Conservation (phyloP, 2,888 invertebrate species). For the Rhabditophanes sp. region DNA sequence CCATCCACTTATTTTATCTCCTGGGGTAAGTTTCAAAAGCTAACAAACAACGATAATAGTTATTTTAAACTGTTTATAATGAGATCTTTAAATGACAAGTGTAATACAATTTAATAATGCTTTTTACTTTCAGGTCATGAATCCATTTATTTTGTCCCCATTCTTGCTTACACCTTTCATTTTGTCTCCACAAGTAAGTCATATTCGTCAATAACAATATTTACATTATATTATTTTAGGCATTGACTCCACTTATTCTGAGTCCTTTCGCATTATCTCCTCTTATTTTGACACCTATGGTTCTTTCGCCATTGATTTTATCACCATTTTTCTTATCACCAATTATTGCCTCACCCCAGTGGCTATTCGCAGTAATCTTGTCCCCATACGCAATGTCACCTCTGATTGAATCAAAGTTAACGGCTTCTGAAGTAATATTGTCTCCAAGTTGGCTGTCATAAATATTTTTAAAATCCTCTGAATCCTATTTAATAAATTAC, state of each 20-base stretch:
- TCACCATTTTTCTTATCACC: conserved; percentile 26
- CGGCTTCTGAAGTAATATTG: conserved; percentile 3
- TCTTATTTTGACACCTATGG: conserved; percentile 30
- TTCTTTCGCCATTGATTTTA: conserved; percentile 27
- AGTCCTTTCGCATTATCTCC: conserved; percentile 34
- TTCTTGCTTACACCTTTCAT: conserved; percentile 33
- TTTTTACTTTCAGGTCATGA: conserved; percentile 23
- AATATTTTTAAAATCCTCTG: too few species aligned
- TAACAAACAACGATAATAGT: too few species aligned
- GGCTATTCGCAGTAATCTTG: conserved; percentile 20
- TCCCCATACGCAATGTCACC: conserved; percentile 25
- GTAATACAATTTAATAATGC: conserved; percentile 13
- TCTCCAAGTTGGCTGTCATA: too few species aligned
- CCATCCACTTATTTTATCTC: conserved; percentile 31
- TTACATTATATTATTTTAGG: conserved; percentile 8
- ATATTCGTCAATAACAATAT: too few species aligned
- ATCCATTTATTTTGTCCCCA: conserved; percentile 33
- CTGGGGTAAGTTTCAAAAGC: too few species aligned
- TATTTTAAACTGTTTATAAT: too few species aligned
- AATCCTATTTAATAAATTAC: too few species aligned
- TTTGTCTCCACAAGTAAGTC: conserved; percentile 31
- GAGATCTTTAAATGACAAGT: too few species aligned
- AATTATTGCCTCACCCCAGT: conserved; percentile 19
- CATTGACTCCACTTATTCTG: conserved; percentile 33
- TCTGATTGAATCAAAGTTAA: conserved; percentile 3